phyloP scores from a whole-genome alignment of 2,888 invertebrate species.

The Chesias legatella region DNA sequence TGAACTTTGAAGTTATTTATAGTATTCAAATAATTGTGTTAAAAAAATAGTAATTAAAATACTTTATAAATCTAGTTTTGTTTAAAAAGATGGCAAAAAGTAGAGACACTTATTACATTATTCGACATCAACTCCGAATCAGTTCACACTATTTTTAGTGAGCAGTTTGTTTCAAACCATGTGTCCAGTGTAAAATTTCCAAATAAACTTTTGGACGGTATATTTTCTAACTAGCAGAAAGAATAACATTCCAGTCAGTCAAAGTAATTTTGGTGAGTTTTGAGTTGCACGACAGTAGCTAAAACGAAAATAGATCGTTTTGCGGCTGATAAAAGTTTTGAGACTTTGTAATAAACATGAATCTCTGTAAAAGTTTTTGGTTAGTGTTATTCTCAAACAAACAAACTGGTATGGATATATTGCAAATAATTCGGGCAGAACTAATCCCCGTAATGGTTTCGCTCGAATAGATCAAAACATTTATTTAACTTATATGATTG shows the following conservation, averaged over 20 bases:
- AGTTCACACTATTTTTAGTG: conserved; percentile 53
- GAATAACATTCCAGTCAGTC: conserved; percentile 64
- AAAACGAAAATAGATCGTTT: conserved; percentile 35
- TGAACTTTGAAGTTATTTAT: no score
- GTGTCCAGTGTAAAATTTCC: conserved; percentile 70
- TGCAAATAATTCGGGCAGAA: no score
- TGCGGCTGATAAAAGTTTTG: conserved; percentile 24
- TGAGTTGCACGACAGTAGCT: conserved; percentile 34
- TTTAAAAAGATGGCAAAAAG: no score
- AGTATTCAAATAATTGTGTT: no score
- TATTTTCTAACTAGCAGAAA: conserved; percentile 51
- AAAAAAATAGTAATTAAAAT: no score
- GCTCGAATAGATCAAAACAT: no score
- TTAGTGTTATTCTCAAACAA: not conserved
- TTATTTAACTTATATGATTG: no score
- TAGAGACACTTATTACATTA: no score
- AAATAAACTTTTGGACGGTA: conserved; percentile 47
- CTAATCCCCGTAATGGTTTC: no score
- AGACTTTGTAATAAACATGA: not conserved
- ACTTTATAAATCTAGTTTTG: no score
- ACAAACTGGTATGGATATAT: not conserved
- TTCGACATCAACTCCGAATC: not conserved
- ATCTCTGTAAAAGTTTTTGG: conserved; percentile 6
- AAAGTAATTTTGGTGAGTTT: conserved; percentile 44
- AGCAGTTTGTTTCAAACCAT: conserved; percentile 51